Base-by-base conservation (phyloP, 2,113 vertebrate species). In the Cyphomyrus plagiostoma region DNA sequence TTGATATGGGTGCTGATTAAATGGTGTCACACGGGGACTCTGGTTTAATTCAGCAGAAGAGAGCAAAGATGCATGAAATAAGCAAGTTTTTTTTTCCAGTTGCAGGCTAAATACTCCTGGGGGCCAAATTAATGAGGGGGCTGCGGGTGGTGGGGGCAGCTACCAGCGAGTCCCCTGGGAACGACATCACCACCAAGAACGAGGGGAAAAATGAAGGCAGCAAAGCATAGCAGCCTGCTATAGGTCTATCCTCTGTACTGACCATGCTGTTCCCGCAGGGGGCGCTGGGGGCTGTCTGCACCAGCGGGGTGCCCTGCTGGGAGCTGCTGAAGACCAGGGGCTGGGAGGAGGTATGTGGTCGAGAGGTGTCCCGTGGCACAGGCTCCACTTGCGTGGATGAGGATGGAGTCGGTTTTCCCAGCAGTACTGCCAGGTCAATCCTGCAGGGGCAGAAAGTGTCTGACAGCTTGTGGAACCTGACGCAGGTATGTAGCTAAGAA, bases 281-380 rank as follows among this genome's bases (percentile, higher is more conserved):
- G 53, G 96, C 93, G 8, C 96, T 95, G 91, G 96, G 94, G 58
- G 95, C 85, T 17, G 97, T 92, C 92, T 98, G 98, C 56, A 97
- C 94, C 11, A 98, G 93, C 1, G 97, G 90, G 26, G 91, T 91
- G n/a, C 94, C 95, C 95, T 99, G 98, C 94, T 99, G 99, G 88
- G 98, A 98, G 92, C 98, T 99, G 96, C 97, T 99, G 94, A 99
- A 99, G 91, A 99, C 98, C 95, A 99, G 94, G 2, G 98, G 97
- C 93, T 99, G 98, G 3, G 97, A 95, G 92, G 98, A 93, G 83
- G 98, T 94, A 42, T 97, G 93, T 26, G 98, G 97, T 95, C 97
- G 97, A 89, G 95, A 90, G 17, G 96, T 92, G 89, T 99, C 97
- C 95, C 97, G 93, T 82, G 94, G 95, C 88, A 96, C 91, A 0